These are phyloP conservation scores for Parauchenoglanis ngamensis DNA, from an alignment of 2,797 vertebrate genomes.

Conservation along the genomic window DNA sequence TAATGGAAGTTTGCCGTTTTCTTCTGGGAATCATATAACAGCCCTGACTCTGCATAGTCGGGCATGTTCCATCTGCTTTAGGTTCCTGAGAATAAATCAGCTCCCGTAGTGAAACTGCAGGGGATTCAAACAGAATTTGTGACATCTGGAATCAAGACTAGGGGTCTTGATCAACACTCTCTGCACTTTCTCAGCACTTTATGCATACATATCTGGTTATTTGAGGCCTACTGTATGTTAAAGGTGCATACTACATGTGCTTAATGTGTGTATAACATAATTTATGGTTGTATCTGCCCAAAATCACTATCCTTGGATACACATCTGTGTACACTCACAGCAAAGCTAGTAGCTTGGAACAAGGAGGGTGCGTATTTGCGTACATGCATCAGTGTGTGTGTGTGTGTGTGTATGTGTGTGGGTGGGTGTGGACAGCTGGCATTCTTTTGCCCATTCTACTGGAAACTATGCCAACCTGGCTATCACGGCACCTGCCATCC, in stretches of 20 bases:
- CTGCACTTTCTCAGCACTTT: slow-evolving; percentile 29
- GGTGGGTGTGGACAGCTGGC: slow-evolving; percentile 22
- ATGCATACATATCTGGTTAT: neutral
- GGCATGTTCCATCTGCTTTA: slow-evolving; percentile 34
- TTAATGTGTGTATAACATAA: slow-evolving; percentile 13
- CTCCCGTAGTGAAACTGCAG: slow-evolving; percentile 33
- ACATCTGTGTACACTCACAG: slow-evolving; percentile 11
- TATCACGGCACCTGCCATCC: slow-evolving; percentile 46
- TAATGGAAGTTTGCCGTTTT: slow-evolving; percentile 34
- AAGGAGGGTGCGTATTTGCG: neutral
- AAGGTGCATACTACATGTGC: neutral
- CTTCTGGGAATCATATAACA: slow-evolving; percentile 35
- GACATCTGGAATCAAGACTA: slow-evolving; percentile 40
- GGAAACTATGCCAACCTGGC: slow-evolving; percentile 47
- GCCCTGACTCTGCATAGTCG: slow-evolving; percentile 33
- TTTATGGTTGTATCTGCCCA: slow-evolving; percentile 11
- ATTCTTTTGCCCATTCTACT: slow-evolving; percentile 41
- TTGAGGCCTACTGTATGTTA: slow-evolving; percentile 12
- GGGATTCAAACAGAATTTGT: slow-evolving; percentile 36
- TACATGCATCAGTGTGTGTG: neutral
- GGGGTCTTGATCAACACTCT: slow-evolving; percentile 18
- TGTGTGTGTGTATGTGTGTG: neutral
- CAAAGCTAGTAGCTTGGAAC: neutral
- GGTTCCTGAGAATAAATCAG: slow-evolving; percentile 41
- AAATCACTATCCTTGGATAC: slow-evolving; percentile 21